Base-by-base conservation (phyloP, 92 coral and sea anemone genomes). In the Zoanthus sociatus region DNA sequence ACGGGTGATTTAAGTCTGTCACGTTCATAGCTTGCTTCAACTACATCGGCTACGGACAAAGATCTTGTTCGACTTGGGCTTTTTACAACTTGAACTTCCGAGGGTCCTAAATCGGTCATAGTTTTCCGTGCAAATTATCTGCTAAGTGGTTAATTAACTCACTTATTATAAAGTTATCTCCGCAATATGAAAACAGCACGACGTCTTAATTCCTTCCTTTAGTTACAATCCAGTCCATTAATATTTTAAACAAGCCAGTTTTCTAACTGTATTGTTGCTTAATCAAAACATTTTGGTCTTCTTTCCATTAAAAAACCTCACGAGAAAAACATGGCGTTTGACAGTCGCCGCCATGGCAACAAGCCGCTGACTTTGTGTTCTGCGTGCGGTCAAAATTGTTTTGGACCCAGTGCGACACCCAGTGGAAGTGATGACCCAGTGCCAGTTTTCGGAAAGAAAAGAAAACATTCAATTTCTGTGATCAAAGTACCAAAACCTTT, bases 1-100 rank as follows among this genome's bases (percentile, higher is more conserved):
- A 93, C 63, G 8, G 99, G 98, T 48, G 95, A 92, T 13, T 92
- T 89, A 82, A 92, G 72, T 4, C 96, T 87, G 33, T 97, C 94
- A 42, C 77, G 82, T 56, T 92, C 95, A 51, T 47, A 50, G n/a
- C 86, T 53, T 68, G 91, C 92, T 45, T 88, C 86, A 73, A 89
- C 91, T 30, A 88, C 84, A 9, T 90, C 98, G 88, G 94, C 92
- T 37, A 93, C 91, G 73, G 94, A 93, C 56, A 95, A 84, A 4
- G 87, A 84, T 69, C 83, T 71, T 70, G 93, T 92, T 7, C 86
- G 84, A 72, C 82, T 82, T 6, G 71, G 54, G 55, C 77, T 88
- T 45, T 63, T 74, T 79, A 84, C 89, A 31, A 83, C 82, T 73
- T 77, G 44, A 47, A 72, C 48, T 63, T 31, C 56, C 8, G 74